These are phyloP conservation scores for Bembecia ichneumoniformis DNA, from an alignment of 2,888 invertebrate species.

Conservation along the genomic window DNA sequence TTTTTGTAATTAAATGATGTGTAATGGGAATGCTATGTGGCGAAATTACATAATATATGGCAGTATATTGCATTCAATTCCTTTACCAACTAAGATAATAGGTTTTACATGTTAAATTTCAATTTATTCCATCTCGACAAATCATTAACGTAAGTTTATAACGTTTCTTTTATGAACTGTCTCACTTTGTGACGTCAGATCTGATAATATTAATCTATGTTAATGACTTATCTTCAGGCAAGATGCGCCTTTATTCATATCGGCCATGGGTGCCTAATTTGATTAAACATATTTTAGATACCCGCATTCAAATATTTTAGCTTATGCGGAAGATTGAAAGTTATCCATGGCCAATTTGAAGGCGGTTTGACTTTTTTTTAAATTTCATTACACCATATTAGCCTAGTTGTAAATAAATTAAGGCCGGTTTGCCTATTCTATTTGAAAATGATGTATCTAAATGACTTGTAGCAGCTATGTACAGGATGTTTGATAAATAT, in stretches of 20 bases:
- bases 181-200: too few species aligned
- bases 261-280: too few species aligned
- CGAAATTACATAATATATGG: conserved; percentile 52
- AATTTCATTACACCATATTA: conserved; percentile 17
- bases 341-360: not conserved
- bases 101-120: not conserved
- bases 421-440: conserved; percentile 67
- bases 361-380: not conserved
- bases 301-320: too few species aligned
- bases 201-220: too few species aligned
- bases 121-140: not conserved
- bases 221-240: too few species aligned
- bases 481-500: conserved; percentile 56
- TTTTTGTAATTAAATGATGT: conserved; percentile 34
- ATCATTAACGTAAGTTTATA: too few species aligned
- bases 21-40: conserved; percentile 22
- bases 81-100: conserved; percentile 31
- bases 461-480: conserved; percentile 33
- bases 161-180: too few species aligned
- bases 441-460: conserved; percentile 38
- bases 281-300: too few species aligned
- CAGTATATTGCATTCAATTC: conserved; percentile 68
- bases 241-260: too few species aligned
- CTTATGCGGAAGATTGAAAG: too few species aligned
- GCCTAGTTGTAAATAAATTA: conserved; percentile 39